Base-by-base conservation (phyloP, 2,797 vertebrate species). In the Rhinogobio ventralis region DNA sequence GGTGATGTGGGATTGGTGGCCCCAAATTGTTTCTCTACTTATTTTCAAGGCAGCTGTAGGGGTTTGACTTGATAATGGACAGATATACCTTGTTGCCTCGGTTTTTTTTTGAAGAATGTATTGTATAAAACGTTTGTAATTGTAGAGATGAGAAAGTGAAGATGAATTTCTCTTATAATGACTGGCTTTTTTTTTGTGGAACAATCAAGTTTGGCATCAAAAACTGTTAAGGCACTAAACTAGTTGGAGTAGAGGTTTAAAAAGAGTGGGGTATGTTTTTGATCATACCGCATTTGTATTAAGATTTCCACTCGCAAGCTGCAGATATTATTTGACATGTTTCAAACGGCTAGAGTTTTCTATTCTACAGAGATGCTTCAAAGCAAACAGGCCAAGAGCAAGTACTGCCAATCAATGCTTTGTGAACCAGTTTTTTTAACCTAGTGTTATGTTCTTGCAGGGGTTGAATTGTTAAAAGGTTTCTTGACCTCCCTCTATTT, bases 1-100 rank as follows among this genome's bases (percentile, higher is more conserved):
- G 66, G 1, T 2, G 15, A 83, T 66, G 71, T 28, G 28, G 51
- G 51, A 79, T 66, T 62, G 30, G 36, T 80, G 25, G 51, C 55
- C 39, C 42, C 33, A 15, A 60, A 68, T 68, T 51, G 30, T 68
- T 55, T n/a, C 30, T 68, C n/a, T 69, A 75, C 20, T 80, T 69
- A 14, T 55, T 83, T 75, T 57, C 8, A 51, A 81, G 82, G 86
- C 86, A 87, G 86, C 86, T 87, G 49, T 69, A 74, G 71, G 30
- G 33, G 1, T 74, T 53, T 15, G n/a, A 79, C 62, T 60, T 49
- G 53, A 79, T 67, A 51, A 39, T 39, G 45, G 77, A 83, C 69
- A 79, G 60, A 73, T 49, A 39, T 45, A 72, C 80, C 76, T 60
- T 39, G 69, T 80, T 86, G 86, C 86, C 69, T 86, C 23, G 17